Evolutionary conservation across 2,888 invertebrate genomes (phyloP).

Genomic region (Linyphia triangularis): DNA sequence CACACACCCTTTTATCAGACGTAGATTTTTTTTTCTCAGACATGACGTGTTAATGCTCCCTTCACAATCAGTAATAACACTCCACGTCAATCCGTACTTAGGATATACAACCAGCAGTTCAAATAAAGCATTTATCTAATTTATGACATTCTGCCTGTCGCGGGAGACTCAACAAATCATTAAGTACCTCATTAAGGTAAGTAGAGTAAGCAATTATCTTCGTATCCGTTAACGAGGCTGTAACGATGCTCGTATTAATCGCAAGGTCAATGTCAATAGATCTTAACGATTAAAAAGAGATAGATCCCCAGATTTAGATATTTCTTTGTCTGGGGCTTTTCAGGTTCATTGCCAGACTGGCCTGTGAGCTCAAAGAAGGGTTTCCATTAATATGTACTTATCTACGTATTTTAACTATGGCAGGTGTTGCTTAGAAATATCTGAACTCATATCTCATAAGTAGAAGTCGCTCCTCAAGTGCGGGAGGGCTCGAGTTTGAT

Average conservation of each 20-base stretch:
- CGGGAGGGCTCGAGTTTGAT: too few species aligned
- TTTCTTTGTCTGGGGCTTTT: neutral
- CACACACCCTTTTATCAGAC: neutral
- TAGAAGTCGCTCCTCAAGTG: too few species aligned
- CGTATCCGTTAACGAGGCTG: neutral
- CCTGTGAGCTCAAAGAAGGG: neutral
- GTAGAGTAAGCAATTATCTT: neutral
- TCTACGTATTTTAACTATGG: neutral
- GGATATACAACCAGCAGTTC: neutral
- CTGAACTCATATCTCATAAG: too few species aligned
- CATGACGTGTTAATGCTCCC: too few species aligned
- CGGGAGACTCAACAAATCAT: neutral
- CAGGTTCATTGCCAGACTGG: neutral
- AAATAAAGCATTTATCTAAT: neutral
- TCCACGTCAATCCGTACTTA: neutral
- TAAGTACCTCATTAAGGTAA: neutral
- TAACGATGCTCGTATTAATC: conserved; percentile 5
- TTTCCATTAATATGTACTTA: neutral
- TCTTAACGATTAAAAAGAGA: neutral
- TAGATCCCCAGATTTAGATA: neutral
- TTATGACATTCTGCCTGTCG: neutral
- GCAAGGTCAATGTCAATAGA: conserved; percentile 27
- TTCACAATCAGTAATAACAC: neutral
- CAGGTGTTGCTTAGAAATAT: too few species aligned
- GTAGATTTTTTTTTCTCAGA: neutral